Conservation (phyloP, 2,888 invertebrate genomes). For the Diplazon laetatorius region DNA sequence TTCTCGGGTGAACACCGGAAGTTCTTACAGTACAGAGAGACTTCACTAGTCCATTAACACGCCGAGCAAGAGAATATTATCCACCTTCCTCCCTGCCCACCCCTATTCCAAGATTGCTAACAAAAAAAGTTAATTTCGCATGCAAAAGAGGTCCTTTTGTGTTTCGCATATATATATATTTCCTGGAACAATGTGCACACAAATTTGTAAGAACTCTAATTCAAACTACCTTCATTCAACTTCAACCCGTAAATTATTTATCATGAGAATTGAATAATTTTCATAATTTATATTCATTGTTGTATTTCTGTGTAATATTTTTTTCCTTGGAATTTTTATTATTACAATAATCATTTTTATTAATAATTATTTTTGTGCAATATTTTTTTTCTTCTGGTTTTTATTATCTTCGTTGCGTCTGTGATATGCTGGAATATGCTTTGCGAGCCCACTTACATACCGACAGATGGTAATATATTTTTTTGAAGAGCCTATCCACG, state of each 20-base stretch:
- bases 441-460: constrained; percentile 19
- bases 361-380: background rate
- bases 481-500: constrained; percentile 11
- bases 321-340: too few relatives aligned
- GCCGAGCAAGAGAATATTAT: constrained; percentile 49
- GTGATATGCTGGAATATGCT: background rate
- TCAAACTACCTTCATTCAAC: constrained; percentile 15
- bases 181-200: background rate
- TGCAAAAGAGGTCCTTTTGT: background rate
- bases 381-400: background rate
- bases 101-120: constrained; percentile 36
- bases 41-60: constrained; percentile 61
- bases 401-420: background rate
- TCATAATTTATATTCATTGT: background rate
- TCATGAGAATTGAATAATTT: background rate
- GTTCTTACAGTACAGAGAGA: constrained; percentile 66
- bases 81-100: background rate
- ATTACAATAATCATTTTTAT: background rate
- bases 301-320: background rate
- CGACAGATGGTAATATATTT: background rate
- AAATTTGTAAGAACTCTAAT: constrained; percentile 30
- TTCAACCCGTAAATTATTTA: background rate
- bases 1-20: constrained; percentile 63
- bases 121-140: constrained; percentile 38
- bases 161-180: constrained; percentile 30